These are phyloP conservation scores for Ptiloglossa arizonensis DNA, from an alignment of 1,140 invertebrate species.

Conservation along the genomic window DNA sequence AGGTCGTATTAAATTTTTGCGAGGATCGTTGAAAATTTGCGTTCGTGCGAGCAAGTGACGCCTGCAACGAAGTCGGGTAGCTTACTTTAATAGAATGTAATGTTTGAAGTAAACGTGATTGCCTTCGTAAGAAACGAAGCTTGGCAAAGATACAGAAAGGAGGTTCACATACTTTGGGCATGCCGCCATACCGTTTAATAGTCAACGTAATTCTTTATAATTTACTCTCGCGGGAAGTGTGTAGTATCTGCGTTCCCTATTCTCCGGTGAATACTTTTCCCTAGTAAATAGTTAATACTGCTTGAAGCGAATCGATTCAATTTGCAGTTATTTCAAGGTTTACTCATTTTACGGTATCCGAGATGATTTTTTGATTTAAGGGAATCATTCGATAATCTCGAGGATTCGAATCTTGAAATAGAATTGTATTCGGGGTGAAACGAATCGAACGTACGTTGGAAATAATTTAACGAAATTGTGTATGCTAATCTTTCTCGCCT, in stretches of 20 bases:
- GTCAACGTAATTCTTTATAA: constrained; percentile 20
- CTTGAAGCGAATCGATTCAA: not conserved
- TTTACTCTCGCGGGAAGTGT: not conserved
- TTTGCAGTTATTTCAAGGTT: no score
- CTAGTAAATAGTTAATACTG: not conserved
- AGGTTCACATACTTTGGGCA: constrained; percentile 11
- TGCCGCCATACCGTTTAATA: constrained; percentile 22
- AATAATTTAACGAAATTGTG: not conserved
- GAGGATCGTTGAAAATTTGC: constrained; percentile 29
- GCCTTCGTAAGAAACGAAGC: constrained; percentile 1
- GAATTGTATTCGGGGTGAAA: not conserved
- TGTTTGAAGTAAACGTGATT: constrained; percentile 20
- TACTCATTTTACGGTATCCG: no score
- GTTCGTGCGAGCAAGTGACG: not conserved
- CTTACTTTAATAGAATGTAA: constrained; percentile 40
- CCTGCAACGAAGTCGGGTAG: not conserved
- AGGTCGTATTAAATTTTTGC: constrained; percentile 3
- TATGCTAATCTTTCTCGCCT: no score
- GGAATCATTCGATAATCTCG: not conserved
- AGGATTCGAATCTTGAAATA: not conserved
- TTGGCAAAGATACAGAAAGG: constrained; percentile 1
- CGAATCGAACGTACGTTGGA: no score
- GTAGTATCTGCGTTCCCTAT: not conserved
- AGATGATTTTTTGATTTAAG: not conserved
- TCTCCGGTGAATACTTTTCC: not conserved